These are phyloP conservation scores for Xylota segnis DNA, from an alignment of 2,888 invertebrate species.

Conservation along the genomic window DNA sequence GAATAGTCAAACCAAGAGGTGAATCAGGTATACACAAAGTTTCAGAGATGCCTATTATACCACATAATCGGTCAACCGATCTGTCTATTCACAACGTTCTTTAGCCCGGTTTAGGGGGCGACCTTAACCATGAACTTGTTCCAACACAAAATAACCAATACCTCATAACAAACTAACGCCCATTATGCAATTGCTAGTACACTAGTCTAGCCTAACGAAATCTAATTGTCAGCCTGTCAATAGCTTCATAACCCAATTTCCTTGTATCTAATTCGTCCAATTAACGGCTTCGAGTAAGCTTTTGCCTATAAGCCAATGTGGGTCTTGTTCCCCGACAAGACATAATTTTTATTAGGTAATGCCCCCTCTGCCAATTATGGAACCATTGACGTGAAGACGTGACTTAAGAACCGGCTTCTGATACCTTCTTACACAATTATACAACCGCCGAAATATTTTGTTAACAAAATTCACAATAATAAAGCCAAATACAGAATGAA, in stretches of 20 bases:
- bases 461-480: conserved; percentile 20
- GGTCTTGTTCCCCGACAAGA: conserved; percentile 40
- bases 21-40: no score
- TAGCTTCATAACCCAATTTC: conserved; percentile 36
- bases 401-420: conserved; percentile 46
- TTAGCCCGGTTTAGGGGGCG: no score
- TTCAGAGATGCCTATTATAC: no score
- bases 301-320: conserved; percentile 26
- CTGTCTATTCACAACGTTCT: no score
- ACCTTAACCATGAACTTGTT: no score
- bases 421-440: conserved; percentile 27
- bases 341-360: conserved; percentile 41
- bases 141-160: no score
- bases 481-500: conserved; percentile 15
- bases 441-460: background rate
- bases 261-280: background rate
- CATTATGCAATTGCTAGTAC: no score
- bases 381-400: conserved; percentile 36
- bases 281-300: conserved; percentile 35
- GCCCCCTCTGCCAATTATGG: conserved; percentile 19
- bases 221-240: no score
- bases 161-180: no score
- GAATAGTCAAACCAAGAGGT: no score
- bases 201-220: no score
- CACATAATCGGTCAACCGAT: no score